phyloP scores from a whole-genome alignment of 2,797 vertebrate species.

The Cyclopterus lumpus region DNA sequence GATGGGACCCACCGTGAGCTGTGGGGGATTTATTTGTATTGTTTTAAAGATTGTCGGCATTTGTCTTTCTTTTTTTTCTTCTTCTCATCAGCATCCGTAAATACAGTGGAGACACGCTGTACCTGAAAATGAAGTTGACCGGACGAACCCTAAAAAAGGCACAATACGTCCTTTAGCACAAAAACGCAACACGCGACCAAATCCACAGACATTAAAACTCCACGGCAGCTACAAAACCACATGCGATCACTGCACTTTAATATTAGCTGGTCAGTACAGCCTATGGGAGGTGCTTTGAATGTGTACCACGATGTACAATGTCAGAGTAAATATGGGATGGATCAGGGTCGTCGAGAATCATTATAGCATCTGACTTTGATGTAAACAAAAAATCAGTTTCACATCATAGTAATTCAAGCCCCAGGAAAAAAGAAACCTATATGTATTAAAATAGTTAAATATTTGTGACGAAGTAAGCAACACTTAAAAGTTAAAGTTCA shows the following conservation, averaged over 20 bases:
- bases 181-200: not conserved
- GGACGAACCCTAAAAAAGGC: not conserved
- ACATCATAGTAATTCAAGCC: not conserved
- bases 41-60: not conserved
- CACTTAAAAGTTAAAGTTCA: no score
- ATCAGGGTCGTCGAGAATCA: not conserved
- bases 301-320: not conserved
- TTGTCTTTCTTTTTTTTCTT: not conserved
- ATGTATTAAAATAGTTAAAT: no score
- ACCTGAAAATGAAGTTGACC: not conserved
- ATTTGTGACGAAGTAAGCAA: no score
- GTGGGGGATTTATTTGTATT: not conserved
- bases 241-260: not conserved
- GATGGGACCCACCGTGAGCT: no score
- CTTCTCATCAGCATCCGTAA: not conserved
- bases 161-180: not conserved
- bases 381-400: not conserved
- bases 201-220: not conserved
- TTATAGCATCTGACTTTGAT: not conserved
- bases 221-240: slow-evolving; percentile 1
- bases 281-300: not conserved
- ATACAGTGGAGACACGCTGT: not conserved
- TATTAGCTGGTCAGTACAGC: not conserved
- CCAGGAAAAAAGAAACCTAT: no score
- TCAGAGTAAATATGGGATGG: not conserved